Evolutionary conservation across 2,113 vertebrate species (phyloP), one percentile per base, ranked within the genome.

Genomic region (Solea solea): DNA sequence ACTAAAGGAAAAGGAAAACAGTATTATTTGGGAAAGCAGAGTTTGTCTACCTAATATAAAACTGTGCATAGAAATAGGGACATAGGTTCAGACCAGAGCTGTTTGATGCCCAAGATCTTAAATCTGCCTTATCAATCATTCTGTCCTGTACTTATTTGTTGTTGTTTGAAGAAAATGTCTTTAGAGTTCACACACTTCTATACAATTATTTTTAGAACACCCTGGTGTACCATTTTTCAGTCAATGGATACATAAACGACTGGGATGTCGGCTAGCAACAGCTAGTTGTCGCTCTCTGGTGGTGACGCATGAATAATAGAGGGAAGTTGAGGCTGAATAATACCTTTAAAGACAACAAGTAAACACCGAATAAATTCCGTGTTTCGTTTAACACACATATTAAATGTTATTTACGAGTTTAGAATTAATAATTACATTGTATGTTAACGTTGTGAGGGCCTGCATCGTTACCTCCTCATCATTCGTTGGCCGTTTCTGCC

Each of bases 251-350:
- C 8, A 13, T n/a, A 9, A 8, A 15, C 28, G 9, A 15, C 40
- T 39, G 5, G 15, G 10, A 15, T 3, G 28, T 3, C 52, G 9
- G 8, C 7, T 8, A 14, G 2, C 1, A 25, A 6, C 9, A 49
- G 64, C 8, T 45, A 59, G 70, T 72, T 80, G 44, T 54, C 74
- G 60, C 82, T 3, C 62, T 45, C 80, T 86, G 1, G 40, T 69
- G 86, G 79, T 16, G 4, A 3, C 15, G 5, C 0, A 7, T 44
- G 7, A n/a, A 5, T 41, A 34, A 1, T 5, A 5, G 27, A 27
- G 15, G 14, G 21, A 46, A 1, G 1, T 12, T 13, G 2, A 6
- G 1, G 5, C 6, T 25, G 16, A 50, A 11, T 8, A 9, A 58
- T 49, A 21, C 3, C 13, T 1, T 9, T 58, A 27, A 1, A 16